Percentiles rank a stretch among this genome's conserved stretches.
Conservation (phyloP, 2,888 invertebrate genomes). For the Drosophila cyrtoloma region DNA sequence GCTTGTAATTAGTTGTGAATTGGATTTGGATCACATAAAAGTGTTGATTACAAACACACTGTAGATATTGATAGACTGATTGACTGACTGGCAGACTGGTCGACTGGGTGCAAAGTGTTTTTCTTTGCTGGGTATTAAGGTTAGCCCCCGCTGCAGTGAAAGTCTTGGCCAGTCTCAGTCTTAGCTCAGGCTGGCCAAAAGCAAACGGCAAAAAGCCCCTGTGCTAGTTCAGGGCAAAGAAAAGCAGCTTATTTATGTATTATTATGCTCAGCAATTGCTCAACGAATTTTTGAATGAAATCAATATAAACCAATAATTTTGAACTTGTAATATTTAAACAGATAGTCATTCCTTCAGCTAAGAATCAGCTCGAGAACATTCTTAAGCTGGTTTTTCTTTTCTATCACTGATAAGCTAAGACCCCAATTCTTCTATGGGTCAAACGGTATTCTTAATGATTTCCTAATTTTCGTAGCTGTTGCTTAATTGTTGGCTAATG, state of each 20-base stretch:
- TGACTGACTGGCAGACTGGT: constrained; percentile 12
- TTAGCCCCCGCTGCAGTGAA: constrained; percentile 57
- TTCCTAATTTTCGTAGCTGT: constrained; percentile 38
- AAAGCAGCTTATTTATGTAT: constrained; percentile 23
- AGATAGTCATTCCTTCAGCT: background rate
- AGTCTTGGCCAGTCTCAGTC: constrained; percentile 46
- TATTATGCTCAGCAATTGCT: constrained; percentile 10
- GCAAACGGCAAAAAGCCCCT: constrained; percentile 6
- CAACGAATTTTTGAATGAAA: background rate
- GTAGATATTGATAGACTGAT: constrained; percentile 11
- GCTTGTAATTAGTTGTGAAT: constrained; percentile 79
- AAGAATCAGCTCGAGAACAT: background rate
- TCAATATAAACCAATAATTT: background rate
- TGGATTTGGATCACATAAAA: constrained; percentile 77
- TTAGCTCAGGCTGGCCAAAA: constrained; percentile 18
- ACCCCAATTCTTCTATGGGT: constrained; percentile 32
- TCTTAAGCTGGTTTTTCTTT: background rate
- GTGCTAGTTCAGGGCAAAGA: constrained; percentile 7
- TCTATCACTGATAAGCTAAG: background rate
- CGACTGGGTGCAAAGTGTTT: constrained; percentile 61
- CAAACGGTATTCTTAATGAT: constrained; percentile 38
- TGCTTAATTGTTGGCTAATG: constrained; percentile 50
- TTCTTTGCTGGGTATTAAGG: constrained; percentile 63
- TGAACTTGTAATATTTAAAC: background rate
- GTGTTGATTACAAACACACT: constrained; percentile 69